Conservation (phyloP, 2,797 vertebrate genomes). For the Salmo trutta region DNA sequence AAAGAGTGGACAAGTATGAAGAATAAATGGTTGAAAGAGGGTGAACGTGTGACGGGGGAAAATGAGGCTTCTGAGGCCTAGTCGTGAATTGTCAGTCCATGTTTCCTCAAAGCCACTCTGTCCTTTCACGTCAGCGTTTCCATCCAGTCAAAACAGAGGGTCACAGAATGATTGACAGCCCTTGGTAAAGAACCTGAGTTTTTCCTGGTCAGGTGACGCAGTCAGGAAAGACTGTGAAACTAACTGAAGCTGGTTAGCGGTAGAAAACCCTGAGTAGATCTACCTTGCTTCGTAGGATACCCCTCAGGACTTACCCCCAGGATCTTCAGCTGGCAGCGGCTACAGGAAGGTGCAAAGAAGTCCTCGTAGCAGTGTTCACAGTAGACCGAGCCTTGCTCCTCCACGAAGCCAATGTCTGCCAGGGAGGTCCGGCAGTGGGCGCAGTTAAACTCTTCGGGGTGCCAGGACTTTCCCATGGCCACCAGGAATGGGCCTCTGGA, state of each 20-base stretch:
- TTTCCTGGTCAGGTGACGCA: background rate
- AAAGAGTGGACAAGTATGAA: slow-evolving; percentile 69
- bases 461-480: slow-evolving; percentile 96
- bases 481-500: slow-evolving; percentile 94
- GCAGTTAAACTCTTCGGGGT: slow-evolving; percentile 97
- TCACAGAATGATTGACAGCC: background rate
- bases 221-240: slow-evolving; percentile 13
- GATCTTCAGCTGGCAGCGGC: slow-evolving; percentile 91
- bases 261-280: too few relatives aligned
- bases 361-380: slow-evolving; percentile 96
- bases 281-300: too few relatives aligned
- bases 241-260: too few relatives aligned
- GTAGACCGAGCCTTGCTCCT: slow-evolving; percentile 88
- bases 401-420: slow-evolving; percentile 92
- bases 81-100: slow-evolving; percentile 27
- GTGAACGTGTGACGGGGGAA: slow-evolving; percentile 65
- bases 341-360: slow-evolving; percentile 94
- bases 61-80: slow-evolving; percentile 48
- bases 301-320: slow-evolving; percentile 86
- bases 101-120: background rate
- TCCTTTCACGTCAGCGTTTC: background rate
- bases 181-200: background rate
- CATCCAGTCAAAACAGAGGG: background rate
- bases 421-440: slow-evolving; percentile 88
- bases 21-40: slow-evolving; percentile 67